Evolutionary conservation across 2,797 vertebrate genomes (phyloP).

Genomic region (Peromyscus aztecus): DNA sequence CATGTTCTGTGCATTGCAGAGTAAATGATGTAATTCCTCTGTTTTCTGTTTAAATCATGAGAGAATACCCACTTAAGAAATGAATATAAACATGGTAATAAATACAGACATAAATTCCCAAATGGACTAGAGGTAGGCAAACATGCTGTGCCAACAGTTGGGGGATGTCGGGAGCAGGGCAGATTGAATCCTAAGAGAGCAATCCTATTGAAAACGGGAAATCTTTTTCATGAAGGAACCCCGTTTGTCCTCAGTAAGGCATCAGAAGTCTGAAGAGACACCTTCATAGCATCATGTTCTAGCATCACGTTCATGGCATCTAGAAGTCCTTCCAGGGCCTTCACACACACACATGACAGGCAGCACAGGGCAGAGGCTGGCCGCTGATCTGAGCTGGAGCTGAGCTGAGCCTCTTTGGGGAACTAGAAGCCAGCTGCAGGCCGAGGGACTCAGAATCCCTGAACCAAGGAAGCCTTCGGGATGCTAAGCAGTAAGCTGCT

Average conservation of each 20-base stretch:
- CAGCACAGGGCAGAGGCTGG: rapidly evolving
- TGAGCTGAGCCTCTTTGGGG: not conserved
- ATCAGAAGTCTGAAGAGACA: not conserved
- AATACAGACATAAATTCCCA: not conserved
- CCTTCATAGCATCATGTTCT: rapidly evolving
- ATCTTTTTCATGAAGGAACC: not conserved
- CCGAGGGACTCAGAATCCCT: no score
- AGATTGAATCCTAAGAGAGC: not conserved
- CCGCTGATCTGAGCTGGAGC: not conserved
- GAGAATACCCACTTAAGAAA: not conserved
- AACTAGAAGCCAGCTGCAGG: not conserved
- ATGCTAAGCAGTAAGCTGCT: not conserved
- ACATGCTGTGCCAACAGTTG: not conserved
- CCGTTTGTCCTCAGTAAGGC: rapidly evolving
- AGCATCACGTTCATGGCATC: no score
- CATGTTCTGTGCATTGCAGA: not conserved
- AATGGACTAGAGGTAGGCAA: not conserved
- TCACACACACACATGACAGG: not conserved
- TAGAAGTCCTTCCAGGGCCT: not conserved
- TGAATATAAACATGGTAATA: not conserved
- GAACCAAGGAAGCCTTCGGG: not conserved
- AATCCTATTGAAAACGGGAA: not conserved
- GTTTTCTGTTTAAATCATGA: not conserved
- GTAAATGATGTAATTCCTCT: not conserved
- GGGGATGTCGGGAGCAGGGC: not conserved